Evolutionary conservation across 2,113 vertebrate genomes (phyloP), one percentile per base, ranked within the genome.

Genomic region (Melierax canorus): DNA sequence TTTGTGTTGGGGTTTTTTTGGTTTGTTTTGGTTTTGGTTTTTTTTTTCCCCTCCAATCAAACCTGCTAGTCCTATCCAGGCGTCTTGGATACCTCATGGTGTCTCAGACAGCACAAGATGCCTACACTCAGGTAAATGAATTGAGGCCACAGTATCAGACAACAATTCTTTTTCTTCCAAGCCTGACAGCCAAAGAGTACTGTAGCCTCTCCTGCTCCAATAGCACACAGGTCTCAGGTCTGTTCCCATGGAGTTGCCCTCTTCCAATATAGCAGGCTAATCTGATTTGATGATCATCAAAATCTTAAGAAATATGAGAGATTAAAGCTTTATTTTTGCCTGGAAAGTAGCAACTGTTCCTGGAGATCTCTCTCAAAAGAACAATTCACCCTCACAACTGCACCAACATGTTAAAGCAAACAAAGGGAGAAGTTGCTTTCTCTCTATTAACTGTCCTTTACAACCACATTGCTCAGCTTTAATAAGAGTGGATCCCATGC

Each of bases 381-480:
- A 73, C 62, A 46, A 51, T 77, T 73, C 29, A 32, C 36, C 12
- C 39, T 73, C 83, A 58, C 3, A 30, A 46, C 20, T 24, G 23
- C 45, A 82, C 18, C 10, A 43, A 34, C 4, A 1, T 0, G 2
- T 86, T 86, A 94, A 93, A 92, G 32, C 32, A 95, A 93, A 85
- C 19, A 95, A 69, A 92, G 77, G 32, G 58, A 88, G 55, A 76
- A 89, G 83, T 22, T 72, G 22, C 76, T 95, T 89, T 86, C 38
- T 67, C 72, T 93, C 41, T 60, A 85, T 95, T 91, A 89, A 86
- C 78, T 88, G 32, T 67, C 78, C 9, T 94, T 97, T 95, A 74
- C 16, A 68, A 93, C 29, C 53, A 92, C 64, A 71, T 92, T 95
- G 83, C 71, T 88, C 39, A 85, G 43, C n/a, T 95, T 87, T 85